phyloP scores from a whole-genome alignment of 2,113 vertebrate genomes.

The Chelonoidis abingdonii region DNA sequence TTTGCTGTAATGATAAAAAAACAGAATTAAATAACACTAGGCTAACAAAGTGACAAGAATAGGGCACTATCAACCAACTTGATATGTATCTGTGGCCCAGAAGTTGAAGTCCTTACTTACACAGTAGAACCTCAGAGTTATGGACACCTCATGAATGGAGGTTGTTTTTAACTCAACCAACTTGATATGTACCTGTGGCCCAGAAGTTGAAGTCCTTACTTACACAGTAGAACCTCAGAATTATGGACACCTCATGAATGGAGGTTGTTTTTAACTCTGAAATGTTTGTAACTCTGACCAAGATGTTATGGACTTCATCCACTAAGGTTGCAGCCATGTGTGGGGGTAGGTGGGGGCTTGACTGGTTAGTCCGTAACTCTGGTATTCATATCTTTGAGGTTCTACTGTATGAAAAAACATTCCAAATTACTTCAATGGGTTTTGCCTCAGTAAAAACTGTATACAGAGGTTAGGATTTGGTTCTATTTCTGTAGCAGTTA shows the following conservation, averaged over 20 bases:
- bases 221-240: background rate
- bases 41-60: background rate
- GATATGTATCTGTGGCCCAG: accelerated
- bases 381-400: too few species aligned
- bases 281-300: too few species aligned
- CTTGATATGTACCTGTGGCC: background rate
- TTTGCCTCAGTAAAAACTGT: background rate
- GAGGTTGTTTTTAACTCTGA: too few species aligned
- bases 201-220: background rate
- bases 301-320: too few species aligned
- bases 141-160: too few species aligned
- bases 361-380: too few species aligned
- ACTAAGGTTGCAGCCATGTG: too few species aligned
- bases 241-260: too few species aligned
- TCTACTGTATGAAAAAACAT: background rate
- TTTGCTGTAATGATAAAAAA: background rate
- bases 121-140: too few species aligned
- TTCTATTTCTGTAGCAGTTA: background rate
- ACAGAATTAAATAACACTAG: background rate
- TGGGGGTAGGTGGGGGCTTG: too few species aligned
- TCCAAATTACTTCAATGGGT: background rate
- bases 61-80: background rate
- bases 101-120: background rate
- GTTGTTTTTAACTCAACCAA: background rate
- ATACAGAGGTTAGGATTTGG: background rate